Evolutionary conservation across 1,140 invertebrate genomes (phyloP).

Genomic region (Sarcophaga peregrina): DNA sequence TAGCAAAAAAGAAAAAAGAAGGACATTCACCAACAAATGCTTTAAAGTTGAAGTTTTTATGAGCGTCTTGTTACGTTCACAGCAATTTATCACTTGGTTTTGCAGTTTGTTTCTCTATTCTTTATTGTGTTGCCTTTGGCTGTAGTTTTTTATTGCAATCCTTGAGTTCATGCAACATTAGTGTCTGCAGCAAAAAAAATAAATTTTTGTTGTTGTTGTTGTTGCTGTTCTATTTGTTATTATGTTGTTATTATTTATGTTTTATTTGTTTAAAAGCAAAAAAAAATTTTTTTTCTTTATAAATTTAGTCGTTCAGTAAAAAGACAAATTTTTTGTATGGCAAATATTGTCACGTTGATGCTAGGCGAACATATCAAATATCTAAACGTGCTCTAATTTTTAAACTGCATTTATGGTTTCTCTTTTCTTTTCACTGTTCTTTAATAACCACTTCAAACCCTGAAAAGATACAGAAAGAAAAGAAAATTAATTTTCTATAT

Average conservation of each 20-base stretch:
- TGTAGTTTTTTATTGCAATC: conserved; percentile 3
- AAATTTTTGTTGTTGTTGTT: neutral
- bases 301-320: no score
- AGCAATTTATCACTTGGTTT: conserved; percentile 47
- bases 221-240: conserved; percentile 30
- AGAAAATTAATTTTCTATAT: neutral
- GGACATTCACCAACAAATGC: conserved; percentile 45
- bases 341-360: conserved; percentile 39
- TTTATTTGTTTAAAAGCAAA: neutral
- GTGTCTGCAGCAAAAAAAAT: neutral
- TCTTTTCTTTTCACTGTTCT: neutral
- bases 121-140: neutral
- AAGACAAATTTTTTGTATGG: neutral
- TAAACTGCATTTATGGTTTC: neutral
- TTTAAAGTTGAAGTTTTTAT: conserved; percentile 47
- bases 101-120: conserved; percentile 39
- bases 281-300: no score
- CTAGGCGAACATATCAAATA: neutral
- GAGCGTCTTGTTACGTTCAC: conserved; percentile 48
- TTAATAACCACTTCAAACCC: neutral
- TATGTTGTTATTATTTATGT: conserved; percentile 25
- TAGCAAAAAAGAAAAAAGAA: conserved; percentile 8
- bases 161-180: neutral
- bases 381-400: conserved; percentile 22
- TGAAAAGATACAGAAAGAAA: neutral